Percentiles rank a stretch among this genome's conserved stretches.
These are phyloP conservation scores for Malurus splendens DNA, from an alignment of 2,797 vertebrate genomes.

Conservation along the genomic window DNA sequence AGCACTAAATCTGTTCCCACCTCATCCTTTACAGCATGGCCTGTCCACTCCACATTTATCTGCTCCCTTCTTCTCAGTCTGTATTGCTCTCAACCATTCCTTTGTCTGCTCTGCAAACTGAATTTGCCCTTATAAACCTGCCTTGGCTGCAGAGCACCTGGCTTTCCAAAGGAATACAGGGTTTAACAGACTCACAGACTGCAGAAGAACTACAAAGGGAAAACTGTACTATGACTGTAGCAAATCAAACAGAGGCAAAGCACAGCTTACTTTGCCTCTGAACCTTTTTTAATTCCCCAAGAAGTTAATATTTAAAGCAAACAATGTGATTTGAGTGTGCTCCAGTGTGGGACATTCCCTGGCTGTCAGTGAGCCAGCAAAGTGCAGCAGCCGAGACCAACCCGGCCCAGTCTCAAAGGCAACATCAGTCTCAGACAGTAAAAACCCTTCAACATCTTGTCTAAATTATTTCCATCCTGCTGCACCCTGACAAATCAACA, in stretches of 20 bases:
- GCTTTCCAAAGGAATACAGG: neutral
- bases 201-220: neutral
- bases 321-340: neutral
- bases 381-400: neutral
- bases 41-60: neutral
- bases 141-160: neutral
- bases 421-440: neutral
- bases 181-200: neutral
- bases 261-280: neutral
- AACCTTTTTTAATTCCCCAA: neutral
- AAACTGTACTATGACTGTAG: neutral
- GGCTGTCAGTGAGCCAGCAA: rapidly evolving
- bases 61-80: neutral
- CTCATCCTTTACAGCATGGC: neutral
- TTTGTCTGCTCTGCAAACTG: neutral
- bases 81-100: neutral
- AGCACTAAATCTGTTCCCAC: neutral
- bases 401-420: neutral
- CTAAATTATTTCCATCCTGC: neutral
- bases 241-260: neutral
- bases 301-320: neutral
- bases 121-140: neutral
- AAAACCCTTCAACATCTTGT: neutral
- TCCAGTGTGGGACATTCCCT: neutral
- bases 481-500: neutral